These are phyloP conservation scores for Hypena proboscidalis DNA, from an alignment of 2,888 invertebrate genomes.

Conservation along the genomic window DNA sequence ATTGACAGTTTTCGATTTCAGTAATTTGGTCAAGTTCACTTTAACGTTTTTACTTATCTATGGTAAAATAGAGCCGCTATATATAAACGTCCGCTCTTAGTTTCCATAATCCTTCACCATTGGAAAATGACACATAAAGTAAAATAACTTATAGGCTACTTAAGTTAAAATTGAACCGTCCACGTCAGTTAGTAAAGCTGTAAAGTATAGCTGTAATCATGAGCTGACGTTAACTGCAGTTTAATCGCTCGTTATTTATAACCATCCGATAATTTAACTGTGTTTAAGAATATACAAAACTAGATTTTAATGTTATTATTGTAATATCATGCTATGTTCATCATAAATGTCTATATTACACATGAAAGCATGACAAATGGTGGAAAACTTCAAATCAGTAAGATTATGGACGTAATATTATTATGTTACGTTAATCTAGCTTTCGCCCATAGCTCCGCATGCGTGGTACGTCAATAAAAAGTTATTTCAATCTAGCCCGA, in stretches of 20 bases:
- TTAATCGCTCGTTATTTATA: slow-evolving; percentile 40
- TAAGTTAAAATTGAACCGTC: slow-evolving; percentile 11
- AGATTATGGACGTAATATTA: not conserved
- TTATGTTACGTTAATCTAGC: no score
- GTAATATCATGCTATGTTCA: slow-evolving; percentile 7
- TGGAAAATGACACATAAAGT: slow-evolving; percentile 6
- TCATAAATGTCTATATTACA: no score
- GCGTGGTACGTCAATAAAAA: no score
- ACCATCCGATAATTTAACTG: slow-evolving; percentile 26
- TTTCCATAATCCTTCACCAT: slow-evolving; percentile 6
- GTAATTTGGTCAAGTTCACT: no score
- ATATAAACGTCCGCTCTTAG: not conserved
- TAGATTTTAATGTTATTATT: slow-evolving; percentile 29
- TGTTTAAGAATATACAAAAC: slow-evolving; percentile 28
- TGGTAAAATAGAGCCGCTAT: no score
- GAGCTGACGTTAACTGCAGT: slow-evolving; percentile 28
- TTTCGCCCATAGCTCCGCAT: no score
- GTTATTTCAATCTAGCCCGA: no score
- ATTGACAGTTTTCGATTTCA: no score
- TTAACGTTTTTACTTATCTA: no score
- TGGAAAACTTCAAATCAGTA: not conserved
- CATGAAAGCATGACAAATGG: not conserved
- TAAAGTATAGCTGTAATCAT: slow-evolving; percentile 16
- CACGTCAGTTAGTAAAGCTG: slow-evolving; percentile 23
- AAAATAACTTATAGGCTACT: slow-evolving; percentile 22